Evolutionary conservation across 1,140 invertebrate genomes (phyloP).

Genomic region (Sitophilus oryzae): DNA sequence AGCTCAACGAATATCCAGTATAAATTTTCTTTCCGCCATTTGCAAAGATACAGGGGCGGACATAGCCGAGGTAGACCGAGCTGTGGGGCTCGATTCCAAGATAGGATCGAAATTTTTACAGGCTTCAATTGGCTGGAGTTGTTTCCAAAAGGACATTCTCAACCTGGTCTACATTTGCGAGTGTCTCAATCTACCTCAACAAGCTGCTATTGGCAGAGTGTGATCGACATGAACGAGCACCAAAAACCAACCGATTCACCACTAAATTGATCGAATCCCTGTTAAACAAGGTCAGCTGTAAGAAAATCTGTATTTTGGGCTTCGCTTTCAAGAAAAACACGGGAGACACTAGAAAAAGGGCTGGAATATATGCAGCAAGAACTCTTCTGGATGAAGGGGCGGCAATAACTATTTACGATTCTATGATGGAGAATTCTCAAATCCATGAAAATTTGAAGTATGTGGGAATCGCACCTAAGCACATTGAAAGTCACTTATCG

Average conservation of each 20-base stretch:
- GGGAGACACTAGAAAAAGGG: conserved; percentile 94
- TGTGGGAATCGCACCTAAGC: conserved; percentile 63
- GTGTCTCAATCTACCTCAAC: conserved; percentile 90
- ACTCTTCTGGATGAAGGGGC: conserved; percentile 95
- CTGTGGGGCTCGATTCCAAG: conserved; percentile 87
- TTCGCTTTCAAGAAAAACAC: conserved; percentile 99
- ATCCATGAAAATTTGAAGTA: conserved; percentile 72
- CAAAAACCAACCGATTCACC: conserved; percentile 91
- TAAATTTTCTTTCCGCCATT: conserved; percentile 95
- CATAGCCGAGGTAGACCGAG: conserved; percentile 91
- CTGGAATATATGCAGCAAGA: conserved; percentile 89
- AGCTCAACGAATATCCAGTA: conserved; percentile 96
- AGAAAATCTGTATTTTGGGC: conserved; percentile 90
- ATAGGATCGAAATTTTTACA: conserved; percentile 98
- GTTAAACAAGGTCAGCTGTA: conserved; percentile 96
- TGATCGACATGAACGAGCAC: conserved; percentile 96
- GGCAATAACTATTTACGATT: conserved; percentile 92
- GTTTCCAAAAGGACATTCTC: conserved; percentile 98
- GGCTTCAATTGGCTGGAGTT: conserved; percentile 95
- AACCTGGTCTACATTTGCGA: conserved; percentile 98
- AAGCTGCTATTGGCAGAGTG: conserved; percentile 86
- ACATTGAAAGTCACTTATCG: conserved; percentile 59
- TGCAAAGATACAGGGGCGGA: conserved; percentile 98
- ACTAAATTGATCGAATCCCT: conserved; percentile 87
- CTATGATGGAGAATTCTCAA: conserved; percentile 82